Conservation (phyloP, 2,113 vertebrate species). For the Colinus virginianus region DNA sequence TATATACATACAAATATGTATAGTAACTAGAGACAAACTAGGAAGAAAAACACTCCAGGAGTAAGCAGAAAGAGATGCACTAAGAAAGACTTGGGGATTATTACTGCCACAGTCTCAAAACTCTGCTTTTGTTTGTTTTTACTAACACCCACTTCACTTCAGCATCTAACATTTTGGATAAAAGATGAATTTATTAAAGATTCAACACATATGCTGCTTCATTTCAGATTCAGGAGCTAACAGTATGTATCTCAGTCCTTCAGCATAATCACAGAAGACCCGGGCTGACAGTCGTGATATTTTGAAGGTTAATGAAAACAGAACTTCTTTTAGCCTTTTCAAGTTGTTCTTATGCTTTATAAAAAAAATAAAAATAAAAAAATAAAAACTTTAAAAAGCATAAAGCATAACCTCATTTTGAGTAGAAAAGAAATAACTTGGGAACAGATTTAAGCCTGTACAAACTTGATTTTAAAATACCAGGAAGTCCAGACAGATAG, state of each 20-base stretch:
- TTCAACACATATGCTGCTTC: constrained; percentile 62
- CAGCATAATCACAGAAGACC: constrained; percentile 31
- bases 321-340: constrained; percentile 60
- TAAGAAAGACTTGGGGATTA: not conserved
- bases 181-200: constrained; percentile 60
- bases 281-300: constrained; percentile 59
- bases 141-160: constrained; percentile 58
- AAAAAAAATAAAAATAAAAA: not conserved
- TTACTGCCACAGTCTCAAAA: constrained; percentile 30
- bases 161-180: constrained; percentile 52
- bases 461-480: not conserved
- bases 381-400: too few relatives aligned
- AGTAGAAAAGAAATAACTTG: not conserved
- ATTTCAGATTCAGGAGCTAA: constrained; percentile 62
- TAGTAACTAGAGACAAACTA: not conserved
- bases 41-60: not conserved
- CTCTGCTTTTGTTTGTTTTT: constrained; percentile 46
- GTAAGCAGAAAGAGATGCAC: not conserved
- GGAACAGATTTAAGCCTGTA: not conserved
- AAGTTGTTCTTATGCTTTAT: constrained; percentile 44
- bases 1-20: too few relatives aligned
- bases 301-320: constrained; percentile 70
- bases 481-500: not conserved
- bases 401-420: not conserved
- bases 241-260: constrained; percentile 52